phyloP scores from a whole-genome alignment of 30 jellyfish, hydroid and myxozoan genomes.

The Aurelia coerulea region DNA sequence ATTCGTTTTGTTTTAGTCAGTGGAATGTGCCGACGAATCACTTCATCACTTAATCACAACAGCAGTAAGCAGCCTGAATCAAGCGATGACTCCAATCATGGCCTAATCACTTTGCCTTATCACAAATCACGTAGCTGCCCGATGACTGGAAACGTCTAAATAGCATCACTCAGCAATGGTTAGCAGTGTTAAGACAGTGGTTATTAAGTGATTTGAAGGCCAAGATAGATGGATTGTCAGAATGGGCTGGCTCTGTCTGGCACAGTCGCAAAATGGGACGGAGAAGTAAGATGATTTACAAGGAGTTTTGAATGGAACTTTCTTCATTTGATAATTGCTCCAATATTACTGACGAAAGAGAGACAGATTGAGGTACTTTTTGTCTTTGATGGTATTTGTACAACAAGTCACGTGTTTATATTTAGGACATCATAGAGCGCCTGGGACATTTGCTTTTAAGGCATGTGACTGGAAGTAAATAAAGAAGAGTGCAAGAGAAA shows the following conservation, averaged over 20 bases:
- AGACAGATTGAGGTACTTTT: too few relatives aligned
- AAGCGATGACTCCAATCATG: slow-evolving; percentile 94
- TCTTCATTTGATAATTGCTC: background rate
- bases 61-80: slow-evolving; percentile 82
- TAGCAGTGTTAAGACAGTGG: background rate
- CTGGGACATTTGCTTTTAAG: too few relatives aligned
- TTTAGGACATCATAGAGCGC: too few relatives aligned
- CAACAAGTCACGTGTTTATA: too few relatives aligned
- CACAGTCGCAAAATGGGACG: too few relatives aligned
- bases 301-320: background rate
- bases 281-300: background rate
- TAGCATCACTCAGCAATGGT: background rate
- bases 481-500: too few relatives aligned
- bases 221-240: background rate
- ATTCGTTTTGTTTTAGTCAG: slow-evolving; percentile 39
- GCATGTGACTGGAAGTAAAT: too few relatives aligned
- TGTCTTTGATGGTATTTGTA: too few relatives aligned
- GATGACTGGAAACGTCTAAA: background rate
- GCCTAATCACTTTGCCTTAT: slow-evolving; percentile 20
- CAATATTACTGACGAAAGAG: too few relatives aligned
- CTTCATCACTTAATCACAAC: slow-evolving; percentile 85
- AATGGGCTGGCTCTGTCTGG: background rate
- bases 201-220: background rate
- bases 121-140: background rate
- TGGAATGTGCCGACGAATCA: slow-evolving; percentile 94